Conservation (phyloP, 2,113 vertebrate genomes). For the Paradoxurus hermaphroditus region DNA sequence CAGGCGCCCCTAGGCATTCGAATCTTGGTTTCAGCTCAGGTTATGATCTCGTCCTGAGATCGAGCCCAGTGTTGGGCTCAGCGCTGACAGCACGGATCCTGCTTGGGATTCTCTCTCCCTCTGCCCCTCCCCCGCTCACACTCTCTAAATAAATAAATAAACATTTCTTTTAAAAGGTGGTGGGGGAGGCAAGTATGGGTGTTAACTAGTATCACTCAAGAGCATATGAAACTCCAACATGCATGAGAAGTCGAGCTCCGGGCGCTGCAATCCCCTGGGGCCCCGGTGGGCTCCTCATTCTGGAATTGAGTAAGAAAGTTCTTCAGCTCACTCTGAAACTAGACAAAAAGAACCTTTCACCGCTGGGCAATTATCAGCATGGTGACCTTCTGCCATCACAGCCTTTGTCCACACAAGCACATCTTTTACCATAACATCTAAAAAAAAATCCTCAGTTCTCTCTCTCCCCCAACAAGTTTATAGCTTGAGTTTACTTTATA, state of each 20-base stretch:
- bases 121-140: too few relatives aligned
- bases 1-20: too few relatives aligned
- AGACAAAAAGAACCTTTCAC: not conserved
- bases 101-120: too few relatives aligned
- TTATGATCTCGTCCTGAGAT: too few relatives aligned
- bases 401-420: not conserved
- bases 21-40: too few relatives aligned
- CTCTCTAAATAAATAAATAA: too few relatives aligned
- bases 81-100: too few relatives aligned
- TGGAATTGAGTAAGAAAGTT: not conserved
- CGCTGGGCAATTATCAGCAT: not conserved
- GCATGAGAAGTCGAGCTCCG: not conserved
- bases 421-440: not conserved
- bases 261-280: not conserved
- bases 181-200: not conserved
- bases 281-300: not conserved
- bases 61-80: too few relatives aligned
- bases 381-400: not conserved
- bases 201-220: not conserved
- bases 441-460: not conserved
- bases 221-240: not conserved
- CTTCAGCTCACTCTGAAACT: not conserved
- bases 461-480: not conserved
- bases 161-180: too few relatives aligned
- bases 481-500: not conserved